Conservation (phyloP, 2,888 invertebrate species). For the Harmothoe impar region DNA sequence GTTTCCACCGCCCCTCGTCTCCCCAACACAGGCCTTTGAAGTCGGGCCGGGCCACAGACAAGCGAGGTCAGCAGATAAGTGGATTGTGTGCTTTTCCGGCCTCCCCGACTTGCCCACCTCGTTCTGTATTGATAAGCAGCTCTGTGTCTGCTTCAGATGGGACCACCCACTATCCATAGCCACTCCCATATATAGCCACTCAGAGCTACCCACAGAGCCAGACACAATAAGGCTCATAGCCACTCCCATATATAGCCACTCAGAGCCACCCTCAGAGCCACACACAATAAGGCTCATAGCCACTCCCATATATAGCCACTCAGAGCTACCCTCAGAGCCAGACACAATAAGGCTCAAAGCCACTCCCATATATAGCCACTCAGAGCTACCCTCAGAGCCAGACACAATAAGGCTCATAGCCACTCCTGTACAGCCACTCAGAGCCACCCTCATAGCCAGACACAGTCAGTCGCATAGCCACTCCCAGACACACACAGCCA, state of each 20-base stretch:
- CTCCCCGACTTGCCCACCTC: background rate
- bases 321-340: background rate
- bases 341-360: background rate
- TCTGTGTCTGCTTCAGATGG: background rate
- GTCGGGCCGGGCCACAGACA: background rate
- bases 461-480: too few species aligned
- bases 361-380: background rate
- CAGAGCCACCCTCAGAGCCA: background rate
- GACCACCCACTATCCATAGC: background rate
- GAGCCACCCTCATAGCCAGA: background rate
- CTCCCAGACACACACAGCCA: too few species aligned
- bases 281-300: background rate
- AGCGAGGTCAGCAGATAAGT: slow-evolving; percentile 21
- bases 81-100: background rate
- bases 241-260: background rate
- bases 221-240: background rate
- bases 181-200: background rate
- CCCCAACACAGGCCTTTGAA: background rate
- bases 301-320: background rate
- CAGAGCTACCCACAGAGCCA: background rate
- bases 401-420: background rate
- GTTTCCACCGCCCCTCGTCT: background rate
- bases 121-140: slow-evolving; percentile 15
- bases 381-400: background rate
- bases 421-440: background rate